Percentiles rank a stretch among this genome's conserved stretches.
These are phyloP conservation scores for Todus mexicanus DNA, from an alignment of 2,797 vertebrate genomes.

Conservation along the genomic window DNA sequence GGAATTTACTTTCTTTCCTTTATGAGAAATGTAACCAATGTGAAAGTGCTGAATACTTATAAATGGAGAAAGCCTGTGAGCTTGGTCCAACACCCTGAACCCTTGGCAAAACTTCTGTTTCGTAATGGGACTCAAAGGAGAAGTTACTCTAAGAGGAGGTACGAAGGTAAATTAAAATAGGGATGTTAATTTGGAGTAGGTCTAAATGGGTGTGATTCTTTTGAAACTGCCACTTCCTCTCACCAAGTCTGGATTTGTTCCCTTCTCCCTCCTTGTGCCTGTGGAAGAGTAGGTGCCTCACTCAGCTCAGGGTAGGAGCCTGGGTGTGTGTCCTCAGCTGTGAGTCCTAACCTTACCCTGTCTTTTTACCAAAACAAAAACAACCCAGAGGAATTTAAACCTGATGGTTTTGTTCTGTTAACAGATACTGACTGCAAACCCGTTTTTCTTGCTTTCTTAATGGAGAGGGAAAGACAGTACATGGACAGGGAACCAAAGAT, in stretches of 20 bases:
- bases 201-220: neutral
- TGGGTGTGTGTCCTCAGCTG: neutral
- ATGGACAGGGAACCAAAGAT: neutral
- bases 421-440: slow-evolving; percentile 26
- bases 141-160: neutral
- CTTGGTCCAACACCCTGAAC: neutral
- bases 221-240: neutral
- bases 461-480: neutral
- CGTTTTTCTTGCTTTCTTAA: slow-evolving; percentile 46
- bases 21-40: neutral
- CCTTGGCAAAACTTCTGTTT: neutral
- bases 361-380: slow-evolving; percentile 37
- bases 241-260: neutral
- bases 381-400: slow-evolving; percentile 32
- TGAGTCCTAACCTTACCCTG: neutral
- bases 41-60: neutral
- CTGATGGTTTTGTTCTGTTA: neutral
- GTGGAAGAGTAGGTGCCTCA: neutral
- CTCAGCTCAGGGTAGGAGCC: neutral
- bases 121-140: neutral
- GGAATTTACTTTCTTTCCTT: neutral
- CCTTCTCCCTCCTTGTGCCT: neutral
- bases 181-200: neutral
- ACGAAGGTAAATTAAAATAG: neutral
- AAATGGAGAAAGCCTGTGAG: neutral